Conservation (phyloP, 2,113 vertebrate species). For the Engraulis encrasicolus region DNA sequence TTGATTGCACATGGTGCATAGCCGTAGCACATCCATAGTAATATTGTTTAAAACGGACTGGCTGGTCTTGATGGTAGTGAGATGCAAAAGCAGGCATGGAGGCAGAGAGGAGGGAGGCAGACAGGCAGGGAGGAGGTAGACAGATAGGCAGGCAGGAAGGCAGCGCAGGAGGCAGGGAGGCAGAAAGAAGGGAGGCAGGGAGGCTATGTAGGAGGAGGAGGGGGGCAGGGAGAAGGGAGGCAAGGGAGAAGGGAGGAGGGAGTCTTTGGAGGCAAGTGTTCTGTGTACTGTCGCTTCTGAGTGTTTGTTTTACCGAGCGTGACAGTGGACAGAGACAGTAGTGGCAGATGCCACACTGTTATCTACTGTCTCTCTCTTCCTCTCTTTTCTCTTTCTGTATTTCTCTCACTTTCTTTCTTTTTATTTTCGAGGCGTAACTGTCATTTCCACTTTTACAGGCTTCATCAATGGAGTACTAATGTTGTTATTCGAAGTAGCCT, state of each 20-base stretch:
- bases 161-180: too few species aligned
- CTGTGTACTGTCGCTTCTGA: not conserved
- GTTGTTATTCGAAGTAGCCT: too few species aligned
- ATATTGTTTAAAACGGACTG: conserved; percentile 8
- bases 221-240: too few species aligned
- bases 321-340: not conserved
- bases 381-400: not conserved
- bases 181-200: too few species aligned
- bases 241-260: too few species aligned
- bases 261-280: not conserved
- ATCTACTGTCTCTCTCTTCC: not conserved
- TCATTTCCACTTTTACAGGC: not conserved
- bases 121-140: too few species aligned
- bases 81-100: not conserved
- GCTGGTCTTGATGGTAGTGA: not conserved
- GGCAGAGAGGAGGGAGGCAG: too few species aligned
- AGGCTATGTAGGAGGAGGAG: too few species aligned
- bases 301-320: not conserved
- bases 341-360: not conserved
- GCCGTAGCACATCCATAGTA: not conserved
- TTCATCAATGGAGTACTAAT: too few species aligned
- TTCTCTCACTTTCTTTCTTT: not conserved
- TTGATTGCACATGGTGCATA: too few species aligned
- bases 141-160: too few species aligned
- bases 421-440: not conserved